Percentiles rank a stretch among this genome's conserved stretches.
Evolutionary conservation across 2,888 invertebrate genomes (phyloP).

Genomic region (Pseudoips prasinana): DNA sequence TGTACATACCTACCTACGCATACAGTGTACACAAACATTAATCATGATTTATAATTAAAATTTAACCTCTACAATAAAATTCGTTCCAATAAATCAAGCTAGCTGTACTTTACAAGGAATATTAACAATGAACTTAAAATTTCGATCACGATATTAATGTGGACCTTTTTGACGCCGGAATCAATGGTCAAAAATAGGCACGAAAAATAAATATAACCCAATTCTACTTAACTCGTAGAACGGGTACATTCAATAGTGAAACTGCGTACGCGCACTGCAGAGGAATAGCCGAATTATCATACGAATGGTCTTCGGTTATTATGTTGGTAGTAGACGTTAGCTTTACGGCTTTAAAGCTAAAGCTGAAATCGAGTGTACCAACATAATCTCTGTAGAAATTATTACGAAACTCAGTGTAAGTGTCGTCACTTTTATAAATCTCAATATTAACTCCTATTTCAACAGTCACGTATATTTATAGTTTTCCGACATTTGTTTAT

Average conservation of each 20-base stretch:
- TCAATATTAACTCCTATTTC: slow-evolving; percentile 58
- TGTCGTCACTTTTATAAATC: slow-evolving; percentile 52
- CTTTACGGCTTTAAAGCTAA: background rate
- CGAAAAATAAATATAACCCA: slow-evolving; percentile 33
- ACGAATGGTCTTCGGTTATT: slow-evolving; percentile 4
- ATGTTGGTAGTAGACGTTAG: background rate
- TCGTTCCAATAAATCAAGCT: too few relatives aligned
- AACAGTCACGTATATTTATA: slow-evolving; percentile 38
- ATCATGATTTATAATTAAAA: too few relatives aligned
- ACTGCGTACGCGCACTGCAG: slow-evolving; percentile 55
- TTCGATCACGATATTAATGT: slow-evolving; percentile 23
- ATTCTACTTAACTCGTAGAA: slow-evolving; percentile 15
- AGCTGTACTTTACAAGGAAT: too few relatives aligned
- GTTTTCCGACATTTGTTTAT: slow-evolving; percentile 41
- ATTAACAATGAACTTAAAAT: slow-evolving; percentile 10
- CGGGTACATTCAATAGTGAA: slow-evolving; percentile 30
- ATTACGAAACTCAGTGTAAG: slow-evolving; percentile 1
- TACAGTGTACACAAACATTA: too few relatives aligned
- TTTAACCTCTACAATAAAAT: too few relatives aligned
- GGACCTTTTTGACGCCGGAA: slow-evolving; percentile 25
- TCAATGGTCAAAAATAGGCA: slow-evolving; percentile 31
- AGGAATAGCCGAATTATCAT: slow-evolving; percentile 61
- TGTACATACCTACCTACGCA: too few relatives aligned
- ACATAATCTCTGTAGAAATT: slow-evolving; percentile 5
- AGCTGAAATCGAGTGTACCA: background rate